Evolutionary conservation across 1,140 invertebrate species (phyloP), one percentile per base, ranked within the genome.

Genomic region (Plodia interpunctella): DNA sequence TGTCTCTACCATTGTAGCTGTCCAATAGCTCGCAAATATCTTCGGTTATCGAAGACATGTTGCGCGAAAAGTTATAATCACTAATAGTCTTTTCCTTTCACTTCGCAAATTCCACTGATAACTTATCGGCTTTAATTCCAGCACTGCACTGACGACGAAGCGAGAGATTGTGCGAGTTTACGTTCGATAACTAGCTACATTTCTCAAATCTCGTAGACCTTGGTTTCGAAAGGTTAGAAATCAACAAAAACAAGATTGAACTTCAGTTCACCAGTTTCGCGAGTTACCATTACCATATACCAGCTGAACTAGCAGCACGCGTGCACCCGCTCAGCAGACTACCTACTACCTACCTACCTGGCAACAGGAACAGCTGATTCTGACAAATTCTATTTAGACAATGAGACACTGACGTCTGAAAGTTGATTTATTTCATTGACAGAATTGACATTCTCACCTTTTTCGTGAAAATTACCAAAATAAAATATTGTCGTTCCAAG

Each of bases 1-100:
- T 88, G 69, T 88, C 86, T 68, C 86, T 78, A 9, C 86, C 86
- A 68, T 85, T 87, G 63, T 88, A 88, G 62, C 80, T 88, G 61
- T 87, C 81, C 67, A 88, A 76, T 51, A 88, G 70, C 71, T 88
- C 86, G 58, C 81, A 86, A 70, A 88, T 73, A 85, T 88, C 86
- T 67, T 87, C 83, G 19, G 75, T 59, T 54, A 82, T 52, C 18
- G 83, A 78, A 66, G 83, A 83, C 85, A 88, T 88, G 70, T 66
- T 73, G 38, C 10, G 3, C 18, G 35, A 53, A 50, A 52, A 21
- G 13, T 51, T 51, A 9, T 20, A 2, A 21, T 44, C 20, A 50
- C 8, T 6, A 13, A 55, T 19, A 15, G 18, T n/a, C n/a, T n/a
- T n/a, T n/a, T 21, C 11, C 5, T 50, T 25, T 19, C 20, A 38